Base-by-base conservation (phyloP, 2,888 invertebrate genomes). In the Belgica antarctica region DNA sequence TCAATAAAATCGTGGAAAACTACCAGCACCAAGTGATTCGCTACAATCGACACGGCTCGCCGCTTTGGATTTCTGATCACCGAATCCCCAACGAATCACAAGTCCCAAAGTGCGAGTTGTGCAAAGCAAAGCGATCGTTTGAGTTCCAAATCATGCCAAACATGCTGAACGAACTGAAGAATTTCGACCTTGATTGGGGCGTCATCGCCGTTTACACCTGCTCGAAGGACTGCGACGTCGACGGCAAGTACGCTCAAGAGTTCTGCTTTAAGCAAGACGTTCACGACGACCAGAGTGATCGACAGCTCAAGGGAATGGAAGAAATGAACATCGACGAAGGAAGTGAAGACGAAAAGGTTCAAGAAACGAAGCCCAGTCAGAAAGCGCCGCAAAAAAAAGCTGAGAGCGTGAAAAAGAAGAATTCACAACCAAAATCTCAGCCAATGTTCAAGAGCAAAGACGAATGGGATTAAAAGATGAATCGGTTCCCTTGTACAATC, bases 61-160 rank as follows among this genome's bases (percentile, higher is more conserved):
- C 95, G 12, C 80, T 98, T n/a, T 93, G 91, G 88, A 92, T 96
- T 70, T 88, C 95, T 24, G 81, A 82, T 61, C 80, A 83, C 71
- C 75, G 81, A 63, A 77, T 77, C 24, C 83, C 84, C 41, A 75
- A 78, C 73, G 77, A 83, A 24, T 75, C 76, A 1, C 76, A 83
- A 68, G 81, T 96, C 73, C 92, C 94, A 22, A 82, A 83, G 22
- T 94, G 94, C 77, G 81, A 83, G 73, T 79, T 84, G 72, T 98
- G 98, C 79, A 85, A 87, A 62, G 83, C 85, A 1, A 82, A 84
- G 65, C 85, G 96, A 73, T 86, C 87, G 73, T 97, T 94, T 83
- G 97, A 98, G 82, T 96, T 94, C 80, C 94, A 94, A 87, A 83
- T 95, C 62, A 89, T 93, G 88, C 92, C 93, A 1, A 92, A 93